phyloP scores from a whole-genome alignment of 2,888 invertebrate genomes.

The Ceriagrion tenellum region DNA sequence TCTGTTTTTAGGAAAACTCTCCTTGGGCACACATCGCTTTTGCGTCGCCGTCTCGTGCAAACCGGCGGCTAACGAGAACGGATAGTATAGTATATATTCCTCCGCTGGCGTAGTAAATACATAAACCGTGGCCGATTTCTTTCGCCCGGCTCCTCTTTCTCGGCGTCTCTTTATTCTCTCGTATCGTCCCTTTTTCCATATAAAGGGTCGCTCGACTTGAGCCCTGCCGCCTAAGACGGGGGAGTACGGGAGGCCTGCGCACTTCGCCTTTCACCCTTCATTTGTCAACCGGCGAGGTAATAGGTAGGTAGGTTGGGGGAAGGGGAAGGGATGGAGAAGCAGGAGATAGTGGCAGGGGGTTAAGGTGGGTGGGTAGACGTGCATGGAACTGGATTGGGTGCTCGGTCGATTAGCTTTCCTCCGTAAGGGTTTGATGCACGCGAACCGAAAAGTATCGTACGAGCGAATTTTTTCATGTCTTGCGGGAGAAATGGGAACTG shows the following conservation, averaged over 20 bases:
- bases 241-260: not conserved
- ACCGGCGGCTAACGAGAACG: not conserved
- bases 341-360: not conserved
- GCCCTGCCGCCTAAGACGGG: not conserved
- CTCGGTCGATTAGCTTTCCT: conserved; percentile 33
- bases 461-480: not conserved
- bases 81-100: not conserved
- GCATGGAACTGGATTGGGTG: conserved; percentile 21
- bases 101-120: not conserved
- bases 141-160: conserved; percentile 5
- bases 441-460: not conserved
- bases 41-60: not conserved
- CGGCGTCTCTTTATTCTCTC: conserved; percentile 22
- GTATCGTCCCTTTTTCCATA: conserved; percentile 17
- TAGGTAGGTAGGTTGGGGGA: not conserved
- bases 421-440: conserved; percentile 29
- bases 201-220: conserved; percentile 14
- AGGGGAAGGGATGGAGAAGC: not conserved
- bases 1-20: not conserved
- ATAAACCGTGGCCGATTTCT: not conserved
- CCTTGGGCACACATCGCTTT: not conserved
- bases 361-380: not conserved
- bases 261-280: conserved; percentile 59
- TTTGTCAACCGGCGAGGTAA: conserved; percentile 35
- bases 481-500: not conserved